Base-by-base conservation (phyloP, 2,797 vertebrate species). In the Pipistrellus pipistrellus region DNA sequence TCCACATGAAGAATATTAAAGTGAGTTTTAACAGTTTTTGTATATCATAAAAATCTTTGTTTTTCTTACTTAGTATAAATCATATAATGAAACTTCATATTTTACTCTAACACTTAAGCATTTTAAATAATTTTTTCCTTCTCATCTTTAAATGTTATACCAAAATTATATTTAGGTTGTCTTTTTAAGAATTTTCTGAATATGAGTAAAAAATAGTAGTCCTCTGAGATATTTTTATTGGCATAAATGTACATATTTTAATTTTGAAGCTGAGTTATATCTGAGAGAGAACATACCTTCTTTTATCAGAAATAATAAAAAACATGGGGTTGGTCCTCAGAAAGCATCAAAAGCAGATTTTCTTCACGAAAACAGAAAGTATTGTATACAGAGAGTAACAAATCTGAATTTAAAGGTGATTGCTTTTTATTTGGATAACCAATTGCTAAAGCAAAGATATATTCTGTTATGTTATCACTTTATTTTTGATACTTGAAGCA, bases 41-140 rank as follows among this genome's bases (percentile, higher is more conserved):
- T 87, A 6, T 38, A 38, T 92, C n/a, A 68, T 68, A 8, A 83
- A 93, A 90, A 90, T 69, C 8, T 53, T 87, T 83, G 6, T 73
- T 75, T 89, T 95, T 35, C 35, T 81, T 95, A 59, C 41, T 59
- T 89, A 95, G 82, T 32, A 41, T 10, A 93, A n/a, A 1, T 75
- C 35, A 80, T 8, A 80, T 78, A 51, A 64, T 21, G 15, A 18
- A 87, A 71, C 23, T 85, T 90, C 8, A 23, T 64, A 48, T 71
- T 93, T 94, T 62, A 87, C 30, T 41, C 25, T 77, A 62, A 90
- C 71, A 51, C 10, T 82, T 75, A 72, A 90, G 14, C 82, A 76
- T 86, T 90, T 92, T 83, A 2, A 76, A 4, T 69, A 71, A 62
- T 62, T 76, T 46, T 93, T 92, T 55, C 53, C 57, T 92, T 53